Base-by-base conservation (phyloP, 2,888 invertebrate genomes). In the Junonia oenone region DNA sequence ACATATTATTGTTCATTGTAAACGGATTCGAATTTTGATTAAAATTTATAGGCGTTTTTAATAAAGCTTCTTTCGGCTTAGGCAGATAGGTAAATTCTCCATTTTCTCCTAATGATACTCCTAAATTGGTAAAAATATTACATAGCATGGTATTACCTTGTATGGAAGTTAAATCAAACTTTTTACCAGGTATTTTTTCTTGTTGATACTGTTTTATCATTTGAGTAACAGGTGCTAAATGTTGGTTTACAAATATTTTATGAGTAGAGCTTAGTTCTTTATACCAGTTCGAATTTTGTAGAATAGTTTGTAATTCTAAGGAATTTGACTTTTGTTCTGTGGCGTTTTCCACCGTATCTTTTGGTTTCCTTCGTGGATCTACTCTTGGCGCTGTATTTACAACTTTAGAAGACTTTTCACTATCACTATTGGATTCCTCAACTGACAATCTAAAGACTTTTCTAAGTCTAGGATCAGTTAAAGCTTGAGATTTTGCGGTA, bases 381-480 rank as follows among this genome's bases (percentile, higher is more conserved):
- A 84, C 68, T 55, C 90, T 72, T 35, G 92, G 92, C 1, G 78
- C 79, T 0, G 84, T 69, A 27, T 78, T 78, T 6, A 71, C 64
- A 40, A 68, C 63, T 67, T 88, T 90, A 14, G 71, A 73, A 63
- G 80, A 75, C 74, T 89, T 90, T 69, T 83, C 89, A 53, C 91
- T 92, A 55, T 93, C 93, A 72, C 93, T 92, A 26, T 92, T 93
- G 40, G 84, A 91, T 63, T 93, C 91, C 14, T 93, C 93, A 52
- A 93, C 83, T 1, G 92, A 91, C 60, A 95, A 75, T 52, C 95
- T 91, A 73, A 96, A 94, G 52, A 96, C 94, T 78, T 94, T 94
- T 59, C 93, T 87, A 59, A 96, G 73, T 53, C 96, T 92, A 1
- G 96, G 96, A 90, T 96, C 96, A 27, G 93, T 91, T 43, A 94